These are phyloP conservation scores for Anadara kagoshimensis DNA, from an alignment of 1,140 invertebrate species.

Conservation along the genomic window DNA sequence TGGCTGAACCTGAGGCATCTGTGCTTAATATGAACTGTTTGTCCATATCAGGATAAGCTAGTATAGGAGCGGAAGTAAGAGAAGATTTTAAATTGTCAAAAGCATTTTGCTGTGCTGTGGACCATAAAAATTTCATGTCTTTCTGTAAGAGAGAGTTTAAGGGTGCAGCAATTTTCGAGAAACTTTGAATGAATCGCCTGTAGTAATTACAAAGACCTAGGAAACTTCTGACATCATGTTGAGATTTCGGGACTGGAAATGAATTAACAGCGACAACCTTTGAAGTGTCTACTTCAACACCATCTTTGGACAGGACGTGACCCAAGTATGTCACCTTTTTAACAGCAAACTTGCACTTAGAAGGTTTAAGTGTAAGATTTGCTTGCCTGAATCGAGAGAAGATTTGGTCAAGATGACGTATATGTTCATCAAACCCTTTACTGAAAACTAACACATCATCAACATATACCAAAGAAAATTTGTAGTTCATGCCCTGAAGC, in stretches of 20 bases:
- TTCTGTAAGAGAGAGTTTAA: slow-evolving; percentile 72
- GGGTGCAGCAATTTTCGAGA: slow-evolving; percentile 58
- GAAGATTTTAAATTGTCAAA: slow-evolving; percentile 46
- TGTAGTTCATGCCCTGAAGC: too few relatives aligned
- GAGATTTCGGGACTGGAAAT: slow-evolving; percentile 55
- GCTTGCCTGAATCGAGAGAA: slow-evolving; percentile 38
- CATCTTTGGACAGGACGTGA: slow-evolving; percentile 45
- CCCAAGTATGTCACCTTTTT: slow-evolving; percentile 44
- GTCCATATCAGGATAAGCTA: slow-evolving; percentile 41
- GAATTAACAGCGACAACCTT: slow-evolving; percentile 25
- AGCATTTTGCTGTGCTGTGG: slow-evolving; percentile 36
- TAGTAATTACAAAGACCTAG: slow-evolving; percentile 74
- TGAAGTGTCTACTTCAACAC: slow-evolving; percentile 32
- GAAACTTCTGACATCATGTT: slow-evolving; percentile 73
- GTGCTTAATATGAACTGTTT: slow-evolving; percentile 47
- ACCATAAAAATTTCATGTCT: slow-evolving; percentile 52
- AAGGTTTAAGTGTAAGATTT: slow-evolving; percentile 43
- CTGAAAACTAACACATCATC: too few relatives aligned
- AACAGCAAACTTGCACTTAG: slow-evolving; percentile 42
- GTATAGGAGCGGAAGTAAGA: slow-evolving; percentile 46
- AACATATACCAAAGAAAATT: too few relatives aligned
- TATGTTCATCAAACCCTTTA: too few relatives aligned
- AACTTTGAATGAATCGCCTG: slow-evolving; percentile 65
- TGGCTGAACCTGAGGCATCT: slow-evolving; percentile 40
- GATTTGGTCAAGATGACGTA: slow-evolving; percentile 36